phyloP scores from a whole-genome alignment of 1,140 invertebrate species.

The Araneus ventricosus region DNA sequence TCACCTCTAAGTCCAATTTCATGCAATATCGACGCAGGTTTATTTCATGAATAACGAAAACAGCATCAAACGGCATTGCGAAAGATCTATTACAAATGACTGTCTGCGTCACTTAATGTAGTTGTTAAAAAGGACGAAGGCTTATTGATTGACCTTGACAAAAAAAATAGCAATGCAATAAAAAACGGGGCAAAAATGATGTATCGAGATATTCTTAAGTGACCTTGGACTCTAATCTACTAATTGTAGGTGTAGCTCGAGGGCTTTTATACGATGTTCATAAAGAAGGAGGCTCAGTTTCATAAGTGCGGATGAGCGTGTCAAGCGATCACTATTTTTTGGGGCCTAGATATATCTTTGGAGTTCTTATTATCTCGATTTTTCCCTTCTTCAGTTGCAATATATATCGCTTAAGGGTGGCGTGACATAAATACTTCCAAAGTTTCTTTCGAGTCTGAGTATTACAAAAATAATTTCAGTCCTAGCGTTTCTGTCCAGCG shows the following conservation, averaged over 20 bases:
- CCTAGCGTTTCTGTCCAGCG: not conserved
- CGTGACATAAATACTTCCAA: slow-evolving; percentile 69
- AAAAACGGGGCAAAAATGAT: not conserved
- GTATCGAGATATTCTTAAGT: not conserved
- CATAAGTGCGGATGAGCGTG: slow-evolving; percentile 60
- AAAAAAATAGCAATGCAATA: not conserved
- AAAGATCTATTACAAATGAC: too few species aligned
- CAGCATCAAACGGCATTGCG: too few species aligned
- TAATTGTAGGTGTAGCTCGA: slow-evolving; percentile 7
- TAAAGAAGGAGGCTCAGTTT: not conserved
- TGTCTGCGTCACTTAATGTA: not conserved
- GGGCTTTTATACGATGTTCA: slow-evolving; percentile 12
- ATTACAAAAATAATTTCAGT: slow-evolving; percentile 61
- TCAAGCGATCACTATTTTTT: slow-evolving; percentile 47
- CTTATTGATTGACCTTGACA: not conserved
- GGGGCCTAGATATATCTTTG: slow-evolving; percentile 50
- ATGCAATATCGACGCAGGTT: too few species aligned
- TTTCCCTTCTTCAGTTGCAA: slow-evolving; percentile 50
- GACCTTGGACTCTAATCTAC: slow-evolving; percentile 20
- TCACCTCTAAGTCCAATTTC: too few species aligned
- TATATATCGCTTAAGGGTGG: slow-evolving; percentile 38
- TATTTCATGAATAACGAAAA: too few species aligned
- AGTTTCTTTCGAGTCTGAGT: not conserved
- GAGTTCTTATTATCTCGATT: slow-evolving; percentile 59
- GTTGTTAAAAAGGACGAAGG: not conserved